A percentile compares a stretch with the other conserved stretches of the same genome.
These are phyloP conservation scores for Blomia tropicalis DNA, from an alignment of 2,888 invertebrate species.

Conservation along the genomic window DNA sequence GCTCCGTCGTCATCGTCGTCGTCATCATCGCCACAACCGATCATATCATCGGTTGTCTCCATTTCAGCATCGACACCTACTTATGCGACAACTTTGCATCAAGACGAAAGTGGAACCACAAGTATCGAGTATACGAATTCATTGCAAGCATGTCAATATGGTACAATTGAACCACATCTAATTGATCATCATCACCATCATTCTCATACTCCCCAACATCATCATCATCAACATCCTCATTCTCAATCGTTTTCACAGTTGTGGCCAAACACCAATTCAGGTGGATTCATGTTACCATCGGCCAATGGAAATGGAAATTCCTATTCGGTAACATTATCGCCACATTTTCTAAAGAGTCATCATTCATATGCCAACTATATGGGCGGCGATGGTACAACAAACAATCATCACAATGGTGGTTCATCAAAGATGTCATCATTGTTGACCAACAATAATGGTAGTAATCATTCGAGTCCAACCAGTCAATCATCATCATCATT, in stretches of 20 bases:
- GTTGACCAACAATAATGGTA: neutral
- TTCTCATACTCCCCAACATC: too few relatives aligned
- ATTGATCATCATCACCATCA: constrained; percentile 1
- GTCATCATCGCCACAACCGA: neutral
- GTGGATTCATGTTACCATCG: constrained; percentile 5
- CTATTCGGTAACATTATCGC: neutral
- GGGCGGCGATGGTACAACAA: neutral
- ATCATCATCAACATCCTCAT: neutral
- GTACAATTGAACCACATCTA: neutral
- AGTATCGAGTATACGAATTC: neutral
- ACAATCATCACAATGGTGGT: too few relatives aligned
- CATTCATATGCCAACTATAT: neutral
- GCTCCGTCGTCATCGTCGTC: neutral
- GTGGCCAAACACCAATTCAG: neutral
- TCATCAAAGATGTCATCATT: neutral
- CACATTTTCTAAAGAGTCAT: neutral
- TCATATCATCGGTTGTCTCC: neutral
- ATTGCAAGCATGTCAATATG: neutral
- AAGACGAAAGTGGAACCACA: neutral
- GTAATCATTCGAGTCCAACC: too few relatives aligned
- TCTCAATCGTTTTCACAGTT: neutral
- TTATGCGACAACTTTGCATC: neutral
- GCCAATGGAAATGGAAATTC: neutral
- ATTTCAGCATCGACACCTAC: neutral
- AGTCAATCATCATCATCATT: neutral